A percentile compares a stretch with the other conserved stretches of the same genome.
These are phyloP conservation scores for Microplitis manilae DNA, from an alignment of 2,888 invertebrate genomes.

Conservation along the genomic window DNA sequence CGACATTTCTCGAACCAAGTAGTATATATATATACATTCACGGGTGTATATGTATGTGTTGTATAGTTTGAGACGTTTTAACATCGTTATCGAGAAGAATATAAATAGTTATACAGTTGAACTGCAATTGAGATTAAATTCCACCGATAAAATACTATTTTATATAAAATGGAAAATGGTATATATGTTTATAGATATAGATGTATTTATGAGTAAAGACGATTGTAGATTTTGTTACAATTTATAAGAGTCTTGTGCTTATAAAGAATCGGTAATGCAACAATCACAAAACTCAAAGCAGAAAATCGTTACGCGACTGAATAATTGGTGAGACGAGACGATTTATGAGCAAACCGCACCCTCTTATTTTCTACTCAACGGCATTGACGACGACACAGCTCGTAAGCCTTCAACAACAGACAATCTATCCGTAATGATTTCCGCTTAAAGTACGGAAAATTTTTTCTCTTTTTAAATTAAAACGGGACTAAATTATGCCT, in stretches of 20 bases:
- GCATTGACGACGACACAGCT: slow-evolving; percentile 43
- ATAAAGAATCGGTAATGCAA: slow-evolving; percentile 11
- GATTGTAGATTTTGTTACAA: slow-evolving; percentile 10
- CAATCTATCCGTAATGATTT: slow-evolving; percentile 22
- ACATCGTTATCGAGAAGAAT: slow-evolving; percentile 7
- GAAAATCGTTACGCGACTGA: slow-evolving; percentile 41
- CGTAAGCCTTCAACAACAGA: slow-evolving; percentile 8
- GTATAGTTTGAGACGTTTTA: slow-evolving; percentile 14
- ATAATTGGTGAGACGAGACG: slow-evolving; percentile 41
- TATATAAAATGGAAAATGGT: background rate
- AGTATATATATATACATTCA: slow-evolving; percentile 20
- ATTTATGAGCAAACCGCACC: slow-evolving; percentile 46
- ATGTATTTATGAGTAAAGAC: slow-evolving; percentile 10
- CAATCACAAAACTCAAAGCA: slow-evolving; percentile 26
- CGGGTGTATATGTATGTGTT: background rate
- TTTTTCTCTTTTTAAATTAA: background rate
- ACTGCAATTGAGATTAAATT: slow-evolving; percentile 25
- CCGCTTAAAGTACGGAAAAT: slow-evolving; percentile 9
- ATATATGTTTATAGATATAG: background rate
- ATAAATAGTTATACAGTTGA: slow-evolving; percentile 12
- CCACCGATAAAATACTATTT: slow-evolving; percentile 5
- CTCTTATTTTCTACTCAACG: slow-evolving; percentile 28
- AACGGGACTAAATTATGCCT: background rate
- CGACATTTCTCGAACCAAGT: slow-evolving; percentile 39
- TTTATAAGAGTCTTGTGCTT: background rate